phyloP scores from a whole-genome alignment of 1,140 invertebrate species.

The Bombus ignitus region DNA sequence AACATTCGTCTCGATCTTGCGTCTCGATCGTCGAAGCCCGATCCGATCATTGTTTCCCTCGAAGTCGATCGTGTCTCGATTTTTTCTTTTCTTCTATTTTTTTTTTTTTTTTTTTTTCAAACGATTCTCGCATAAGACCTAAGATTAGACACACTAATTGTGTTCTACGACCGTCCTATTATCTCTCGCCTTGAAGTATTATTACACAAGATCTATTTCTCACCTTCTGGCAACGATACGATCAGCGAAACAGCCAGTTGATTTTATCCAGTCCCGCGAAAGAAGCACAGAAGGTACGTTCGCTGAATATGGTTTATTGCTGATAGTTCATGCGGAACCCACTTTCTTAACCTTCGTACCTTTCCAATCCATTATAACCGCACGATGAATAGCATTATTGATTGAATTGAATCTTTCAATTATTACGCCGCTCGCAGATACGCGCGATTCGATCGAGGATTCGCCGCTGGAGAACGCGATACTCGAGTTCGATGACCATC shows the following conservation, averaged over 20 bases:
- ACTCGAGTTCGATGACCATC: not conserved
- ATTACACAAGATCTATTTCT: slow-evolving; percentile 35
- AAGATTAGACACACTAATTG: slow-evolving; percentile 20
- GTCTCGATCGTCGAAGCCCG: not conserved
- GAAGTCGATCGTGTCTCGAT: not conserved
- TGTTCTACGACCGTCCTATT: not conserved
- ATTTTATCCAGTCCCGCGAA: slow-evolving; percentile 25
- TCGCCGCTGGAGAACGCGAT: not conserved
- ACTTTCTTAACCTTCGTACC: slow-evolving; percentile 39
- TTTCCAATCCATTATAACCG: slow-evolving; percentile 27
- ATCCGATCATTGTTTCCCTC: not conserved
- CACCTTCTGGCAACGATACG: slow-evolving; percentile 27
- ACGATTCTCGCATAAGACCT: not conserved
- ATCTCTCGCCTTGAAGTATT: slow-evolving; percentile 19
- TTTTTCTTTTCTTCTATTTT: not conserved
- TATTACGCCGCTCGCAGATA: not conserved
- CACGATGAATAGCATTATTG: slow-evolving; percentile 21
- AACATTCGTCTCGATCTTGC: not conserved
- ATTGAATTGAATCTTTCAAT: slow-evolving; percentile 24
- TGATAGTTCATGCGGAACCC: slow-evolving; percentile 32
- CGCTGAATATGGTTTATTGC: slow-evolving; percentile 26
- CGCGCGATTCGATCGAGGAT: no score
- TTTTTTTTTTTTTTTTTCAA: not conserved
- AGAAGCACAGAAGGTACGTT: slow-evolving; percentile 18
- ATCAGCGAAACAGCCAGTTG: slow-evolving; percentile 13